Base-by-base conservation (phyloP, 2,113 vertebrate species). In the Brienomyrus brachyistius region DNA sequence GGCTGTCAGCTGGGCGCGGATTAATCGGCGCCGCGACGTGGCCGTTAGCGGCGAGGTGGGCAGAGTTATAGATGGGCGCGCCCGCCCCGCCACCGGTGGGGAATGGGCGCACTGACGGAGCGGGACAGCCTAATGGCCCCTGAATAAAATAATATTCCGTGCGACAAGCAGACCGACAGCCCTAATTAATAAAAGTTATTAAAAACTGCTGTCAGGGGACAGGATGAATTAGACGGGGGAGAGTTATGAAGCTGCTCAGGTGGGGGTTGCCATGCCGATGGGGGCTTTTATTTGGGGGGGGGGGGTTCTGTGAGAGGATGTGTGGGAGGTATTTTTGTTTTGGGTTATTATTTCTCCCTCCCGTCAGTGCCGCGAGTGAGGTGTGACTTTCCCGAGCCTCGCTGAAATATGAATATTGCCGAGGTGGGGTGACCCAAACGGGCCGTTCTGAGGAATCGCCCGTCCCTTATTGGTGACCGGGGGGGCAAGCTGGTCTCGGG, bases 181-280 rank as follows among this genome's bases (percentile, higher is more conserved):
- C 92, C 92, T 92, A 91, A 92, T 94, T 94, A 95, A 94, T 94
- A 94, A 94, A 93, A 40, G 91, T 89, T 90, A 91, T 48, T 89
- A 91, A 92, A 94, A 89, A 23, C 66, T 92, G 92, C 92, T 94
- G 92, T 93, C 91, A 40, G 90, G 88, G 90, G 91, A 91, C 84
- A 27, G 91, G 89, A 88, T 80, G 92, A 90, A 21, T 23, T 85
- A 92, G 91, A 91, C 17, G 59, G 1, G n/a, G 86, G 21, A 88
- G 90, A 92, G 91, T 92, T 91, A 93, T 92, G 89, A 91, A 91
- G 91, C 92, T 83, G 40, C 92, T 93, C 91, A 91, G 92, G 90
- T 93, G 90, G 62, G 88, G 88, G 43, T 54, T 54, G 87, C 31
- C 45, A 10, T 85, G 80, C 90, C 13, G 13, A 40, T 82, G 8